Evolutionary conservation across 1,140 invertebrate genomes (phyloP), one percentile per base, ranked within the genome.

Genomic region (Goniozus legneri): DNA sequence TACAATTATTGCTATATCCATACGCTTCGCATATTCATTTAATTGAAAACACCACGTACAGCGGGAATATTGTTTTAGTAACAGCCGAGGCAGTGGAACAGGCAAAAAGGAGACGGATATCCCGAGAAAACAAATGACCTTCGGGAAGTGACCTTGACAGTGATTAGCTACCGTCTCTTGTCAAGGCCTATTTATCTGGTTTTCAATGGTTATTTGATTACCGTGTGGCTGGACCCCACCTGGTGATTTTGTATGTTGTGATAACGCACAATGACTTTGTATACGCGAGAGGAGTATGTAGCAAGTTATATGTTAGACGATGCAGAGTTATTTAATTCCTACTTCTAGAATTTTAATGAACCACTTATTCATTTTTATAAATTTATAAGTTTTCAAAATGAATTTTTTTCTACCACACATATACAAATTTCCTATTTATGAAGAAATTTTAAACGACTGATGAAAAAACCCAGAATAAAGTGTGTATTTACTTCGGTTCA

Each of bases 131-230:
- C 69, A 75, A 76, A 75, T 76, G 73, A 76, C 74, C 73, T 71
- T 75, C 72, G 67, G 74, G 67, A 72, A 75, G 73, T 62, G 73
- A 76, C 69, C 73, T 76, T 76, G 74, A 75, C 73, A 76, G 74
- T 69, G 74, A 76, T 76, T 76, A 76, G 74, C 74, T 72, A 76
- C 57, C 65, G 68, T 74, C 63, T 62, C 72, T 73, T 50, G 71
- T 76, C 73, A 75, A 75, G 74, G 73, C 71, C 62, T 64, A 54
- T 65, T 57, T 65, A 54, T 67, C 62, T 65, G 60, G 62, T 69
- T 65, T 62, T 63, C 58, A 65, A 62, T 65, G 67, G 58, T 67
- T 70, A 69, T 64, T 62, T 62, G 58, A 70, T 74, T 58, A 62
- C 65, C 62, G 57, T 64, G 68, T 72, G 73, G 72, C 71, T 75